Base-by-base conservation (phyloP, 2,113 vertebrate species). In the Sapayoa aenigma region DNA sequence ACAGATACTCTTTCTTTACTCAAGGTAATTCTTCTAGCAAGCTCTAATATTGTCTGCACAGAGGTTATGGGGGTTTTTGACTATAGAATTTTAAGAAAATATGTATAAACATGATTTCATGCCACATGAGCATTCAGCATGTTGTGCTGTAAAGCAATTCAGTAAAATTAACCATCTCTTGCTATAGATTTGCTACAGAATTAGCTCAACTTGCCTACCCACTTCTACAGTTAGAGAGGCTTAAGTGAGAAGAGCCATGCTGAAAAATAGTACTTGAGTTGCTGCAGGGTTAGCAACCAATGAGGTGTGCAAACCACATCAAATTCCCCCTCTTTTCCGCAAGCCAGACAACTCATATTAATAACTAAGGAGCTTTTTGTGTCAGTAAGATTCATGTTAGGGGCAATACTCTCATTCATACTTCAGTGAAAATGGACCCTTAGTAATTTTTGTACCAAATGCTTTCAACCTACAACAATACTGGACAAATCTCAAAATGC, bases 231-330 rank as follows among this genome's bases (percentile, higher is more conserved):
- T 46, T 81, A 78, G 68, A 20, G 39, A 94, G 81, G 59, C 68
- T 83, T 41, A 42, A 94, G 65, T 87, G 82, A 90, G 72, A 92
- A 93, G 13, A 94, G 28, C 56, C 82, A 68, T 24, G 60, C 35
- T 65, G 88, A 91, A 95, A 96, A 94, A 90, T 39, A 77, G 68
- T 56, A 37, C 82, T 88, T 52, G 75, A 85, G 44, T 53, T 86
- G 35, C 85, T 72, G 79, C 18, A 47, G 79, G 67, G 71, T 68
- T 92, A 88, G 75, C 55, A 91, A 84, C 55, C 75, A 49, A 60
- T 60, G 68, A 92, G 63, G 68, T 74, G 72, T 86, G 76, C 68
- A 72, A 93, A 80, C 56, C 84, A 49, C 88, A 94, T 65, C 60
- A 76, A 88, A 92, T 80, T 67, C 63, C 85, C 68, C 59, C 50